Evolutionary conservation across 2,797 vertebrate genomes (phyloP).

Genomic region (Helostoma temminkii): DNA sequence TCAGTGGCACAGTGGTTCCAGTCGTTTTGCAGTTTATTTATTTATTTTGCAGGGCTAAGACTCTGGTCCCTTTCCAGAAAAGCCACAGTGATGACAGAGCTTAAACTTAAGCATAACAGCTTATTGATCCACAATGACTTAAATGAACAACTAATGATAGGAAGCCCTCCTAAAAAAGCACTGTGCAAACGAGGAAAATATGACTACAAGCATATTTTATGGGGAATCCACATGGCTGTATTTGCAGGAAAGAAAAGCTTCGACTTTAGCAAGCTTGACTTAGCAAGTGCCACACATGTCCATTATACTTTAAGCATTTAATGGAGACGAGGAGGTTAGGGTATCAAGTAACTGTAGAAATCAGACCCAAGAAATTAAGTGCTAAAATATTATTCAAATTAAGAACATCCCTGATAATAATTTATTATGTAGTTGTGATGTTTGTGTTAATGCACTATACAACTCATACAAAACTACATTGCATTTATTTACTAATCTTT

Average conservation of each 20-base stretch:
- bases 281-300: not conserved
- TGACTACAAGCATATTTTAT: constrained; percentile 37
- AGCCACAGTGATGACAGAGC: constrained; percentile 43
- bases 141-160: constrained; percentile 29
- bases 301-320: constrained; percentile 28
- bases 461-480: no score
- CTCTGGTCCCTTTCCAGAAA: constrained; percentile 21
- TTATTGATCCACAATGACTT: constrained; percentile 38
- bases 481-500: no score
- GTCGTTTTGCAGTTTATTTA: constrained; percentile 38
- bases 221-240: constrained; percentile 17
- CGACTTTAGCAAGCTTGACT: constrained; percentile 4
- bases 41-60: constrained; percentile 24
- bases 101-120: constrained; percentile 4
- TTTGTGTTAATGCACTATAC: no score
- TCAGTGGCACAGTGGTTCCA: constrained; percentile 55
- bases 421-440: not conserved
- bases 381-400: not conserved
- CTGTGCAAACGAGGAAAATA: constrained; percentile 14
- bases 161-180: constrained; percentile 16
- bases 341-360: not conserved
- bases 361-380: not conserved
- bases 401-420: not conserved
- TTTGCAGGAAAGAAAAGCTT: constrained; percentile 28
- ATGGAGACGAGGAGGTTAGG: not conserved